Base-by-base conservation (phyloP, 2,888 invertebrate genomes). In the Cosmopolites sordidus region DNA sequence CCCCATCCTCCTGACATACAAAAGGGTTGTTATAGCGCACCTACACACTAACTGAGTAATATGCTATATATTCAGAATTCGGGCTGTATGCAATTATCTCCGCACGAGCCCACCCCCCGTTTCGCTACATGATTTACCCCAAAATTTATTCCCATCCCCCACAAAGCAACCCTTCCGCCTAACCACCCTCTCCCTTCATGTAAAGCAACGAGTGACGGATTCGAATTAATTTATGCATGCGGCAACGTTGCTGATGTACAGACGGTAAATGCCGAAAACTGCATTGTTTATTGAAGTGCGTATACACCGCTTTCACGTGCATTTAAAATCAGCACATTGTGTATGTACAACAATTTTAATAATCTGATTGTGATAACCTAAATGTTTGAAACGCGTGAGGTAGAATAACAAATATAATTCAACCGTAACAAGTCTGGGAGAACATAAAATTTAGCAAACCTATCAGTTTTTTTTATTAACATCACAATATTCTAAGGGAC, bases 211-310 rank as follows among this genome's bases (percentile, higher is more conserved):
- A 40, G n/a, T 14, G 40, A 40, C 17, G 40, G 40, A 14, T 40
- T 16, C 17, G 15, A 47, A 57, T 57, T 57, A 57, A 57, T 57
- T 54, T 57, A 57, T 57, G 57, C 57, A 54, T 46, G 51, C 45
- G 41, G 51, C 51, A 14, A 33, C 11, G 33, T 33, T 33, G 33
- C 33, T 33, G 33, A 33, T 33, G 33, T 33, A 33, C 33, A 33
- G 22, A 33, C 33, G 33, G 33, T 33, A 33, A 33, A 33, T 3
- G 33, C 11, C n/a, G 33, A 12, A 33, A 12, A 12, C 33, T 33
- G 33, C 33, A 33, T 33, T 33, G 11, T 33, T 33, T 33, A 33
- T 33, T 33, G 33, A 33, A 6, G 33, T 11, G 33, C 33, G 11
- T 12, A 4, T 12, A 3, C 5, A n/a, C 11, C 11, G 33, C n/a